A percentile compares a stretch with the other conserved stretches of the same genome.
Conservation (phyloP, 1,140 invertebrate species). For the Camponotus floridanus region DNA sequence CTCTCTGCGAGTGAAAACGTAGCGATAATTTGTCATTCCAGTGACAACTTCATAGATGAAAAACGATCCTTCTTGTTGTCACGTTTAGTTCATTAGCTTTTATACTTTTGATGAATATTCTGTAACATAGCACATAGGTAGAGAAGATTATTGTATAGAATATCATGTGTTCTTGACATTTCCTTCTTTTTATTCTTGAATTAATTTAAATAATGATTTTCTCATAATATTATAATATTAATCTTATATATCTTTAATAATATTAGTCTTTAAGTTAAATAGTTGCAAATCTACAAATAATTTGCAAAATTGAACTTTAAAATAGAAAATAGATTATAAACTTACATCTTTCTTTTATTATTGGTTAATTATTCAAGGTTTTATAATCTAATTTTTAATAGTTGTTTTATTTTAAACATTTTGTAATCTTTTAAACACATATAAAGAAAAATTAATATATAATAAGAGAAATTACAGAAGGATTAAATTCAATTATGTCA, state of each 20-base stretch:
- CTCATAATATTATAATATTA: too few species aligned
- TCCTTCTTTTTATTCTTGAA: background rate
- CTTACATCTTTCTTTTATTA: background rate
- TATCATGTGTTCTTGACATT: background rate
- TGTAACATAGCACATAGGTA: too few species aligned
- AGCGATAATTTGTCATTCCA: conserved; percentile 17
- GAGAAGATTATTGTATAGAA: background rate
- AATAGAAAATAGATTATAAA: too few species aligned
- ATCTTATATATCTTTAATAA: too few species aligned
- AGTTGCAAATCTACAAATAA: background rate
- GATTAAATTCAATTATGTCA: background rate
- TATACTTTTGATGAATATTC: background rate
- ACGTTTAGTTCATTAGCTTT: background rate
- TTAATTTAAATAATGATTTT: background rate
- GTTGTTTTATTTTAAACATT: background rate
- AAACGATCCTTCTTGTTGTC: conserved; percentile 16
- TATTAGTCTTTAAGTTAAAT: background rate
- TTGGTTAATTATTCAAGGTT: background rate
- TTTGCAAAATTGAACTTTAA: background rate
- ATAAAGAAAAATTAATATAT: background rate
- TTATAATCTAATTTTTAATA: background rate
- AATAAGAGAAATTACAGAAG: background rate
- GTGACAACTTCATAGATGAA: background rate
- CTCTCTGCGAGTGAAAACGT: background rate
- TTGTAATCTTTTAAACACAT: background rate